Evolutionary conservation across 2,113 vertebrate genomes (phyloP).

Genomic region (Eulacestoma nigropectus): DNA sequence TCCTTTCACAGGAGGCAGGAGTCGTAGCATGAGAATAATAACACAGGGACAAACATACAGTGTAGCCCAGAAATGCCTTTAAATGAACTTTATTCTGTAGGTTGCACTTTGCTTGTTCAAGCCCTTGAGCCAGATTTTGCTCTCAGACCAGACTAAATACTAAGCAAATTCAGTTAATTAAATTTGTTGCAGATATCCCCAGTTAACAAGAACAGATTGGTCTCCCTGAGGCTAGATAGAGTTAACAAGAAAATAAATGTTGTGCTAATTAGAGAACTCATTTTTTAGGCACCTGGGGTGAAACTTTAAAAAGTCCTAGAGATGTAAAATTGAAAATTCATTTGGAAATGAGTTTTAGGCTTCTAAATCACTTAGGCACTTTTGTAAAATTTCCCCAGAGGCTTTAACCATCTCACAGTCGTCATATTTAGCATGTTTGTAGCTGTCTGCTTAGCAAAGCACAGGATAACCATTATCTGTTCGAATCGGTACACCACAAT

Average conservation of each 20-base stretch:
- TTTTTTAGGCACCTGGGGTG: conserved; percentile 42
- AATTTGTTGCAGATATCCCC: conserved; percentile 35
- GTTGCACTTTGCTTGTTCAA: not conserved
- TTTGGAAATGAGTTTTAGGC: not conserved
- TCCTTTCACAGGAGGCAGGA: not conserved
- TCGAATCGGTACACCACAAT: not conserved
- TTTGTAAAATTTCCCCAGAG: not conserved
- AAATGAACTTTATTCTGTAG: not conserved
- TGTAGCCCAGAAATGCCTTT: not conserved
- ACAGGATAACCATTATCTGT: not conserved
- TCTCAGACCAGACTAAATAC: conserved; percentile 9
- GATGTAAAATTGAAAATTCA: conserved; percentile 5
- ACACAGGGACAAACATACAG: not conserved
- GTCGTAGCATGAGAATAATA: not conserved
- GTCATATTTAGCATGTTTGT: not conserved
- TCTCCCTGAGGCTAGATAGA: conserved; percentile 40
- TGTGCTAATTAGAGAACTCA: conserved; percentile 57
- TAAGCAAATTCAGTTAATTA: conserved; percentile 49
- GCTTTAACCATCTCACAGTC: not conserved
- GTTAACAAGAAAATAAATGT: conserved; percentile 56
- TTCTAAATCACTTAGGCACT: conserved; percentile 3
- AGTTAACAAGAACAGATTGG: conserved; percentile 44
- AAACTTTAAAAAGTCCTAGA: conserved; percentile 18
- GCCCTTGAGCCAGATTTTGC: conserved; percentile 13
- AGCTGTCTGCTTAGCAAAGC: not conserved